Evolutionary conservation across 2,113 vertebrate species (phyloP).

Genomic region (Actinemys pallida): DNA sequence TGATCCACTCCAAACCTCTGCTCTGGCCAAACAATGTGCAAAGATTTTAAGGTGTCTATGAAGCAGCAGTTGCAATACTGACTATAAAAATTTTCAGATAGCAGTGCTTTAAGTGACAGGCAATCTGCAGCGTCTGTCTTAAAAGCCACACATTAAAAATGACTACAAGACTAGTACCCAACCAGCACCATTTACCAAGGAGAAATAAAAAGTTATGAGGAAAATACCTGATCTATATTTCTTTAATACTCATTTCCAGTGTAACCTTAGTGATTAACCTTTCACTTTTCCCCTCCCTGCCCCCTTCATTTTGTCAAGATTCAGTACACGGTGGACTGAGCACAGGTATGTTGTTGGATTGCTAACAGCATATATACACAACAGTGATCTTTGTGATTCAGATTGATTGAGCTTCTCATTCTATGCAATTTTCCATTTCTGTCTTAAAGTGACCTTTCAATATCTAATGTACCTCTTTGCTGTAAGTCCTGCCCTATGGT

Average conservation of each 20-base stretch:
- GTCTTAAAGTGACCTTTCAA: neutral
- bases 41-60: neutral
- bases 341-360: slow-evolving; percentile 5
- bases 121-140: neutral
- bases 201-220: neutral
- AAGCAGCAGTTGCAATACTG: neutral
- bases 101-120: neutral
- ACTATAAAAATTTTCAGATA: neutral
- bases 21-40: neutral
- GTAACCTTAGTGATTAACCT: neutral
- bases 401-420: neutral
- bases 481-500: neutral
- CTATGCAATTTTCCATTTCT: neutral
- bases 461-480: neutral
- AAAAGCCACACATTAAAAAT: neutral
- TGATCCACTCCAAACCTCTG: neutral
- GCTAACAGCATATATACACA: neutral
- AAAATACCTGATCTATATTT: neutral
- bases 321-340: slow-evolving; percentile 31
- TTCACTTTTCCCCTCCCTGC: neutral
- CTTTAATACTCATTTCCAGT: accelerated
- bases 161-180: neutral
- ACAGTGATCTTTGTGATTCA: slow-evolving; percentile 28
- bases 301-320: neutral
- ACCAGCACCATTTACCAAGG: neutral